Percentiles rank a stretch among this genome's conserved stretches.
These are phyloP conservation scores for Phyllostomus discolor DNA, from an alignment of 2,113 vertebrate species.

Conservation along the genomic window DNA sequence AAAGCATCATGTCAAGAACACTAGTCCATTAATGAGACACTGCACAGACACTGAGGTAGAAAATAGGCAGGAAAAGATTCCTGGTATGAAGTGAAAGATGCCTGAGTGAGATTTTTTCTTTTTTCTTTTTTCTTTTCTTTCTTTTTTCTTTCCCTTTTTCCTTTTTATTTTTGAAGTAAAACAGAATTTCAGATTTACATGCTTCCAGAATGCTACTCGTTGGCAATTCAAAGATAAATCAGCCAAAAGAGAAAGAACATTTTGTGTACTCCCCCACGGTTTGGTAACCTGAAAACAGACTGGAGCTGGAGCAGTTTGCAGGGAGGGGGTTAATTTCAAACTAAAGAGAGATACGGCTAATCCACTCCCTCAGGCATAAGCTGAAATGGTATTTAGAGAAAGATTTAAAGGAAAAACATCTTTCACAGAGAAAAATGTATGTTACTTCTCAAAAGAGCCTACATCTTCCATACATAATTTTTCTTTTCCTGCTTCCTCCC, in stretches of 20 bases:
- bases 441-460: not conserved
- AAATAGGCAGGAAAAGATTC: not conserved
- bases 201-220: constrained; percentile 14
- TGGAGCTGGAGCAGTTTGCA: not conserved
- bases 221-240: not conserved
- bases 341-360: constrained; percentile 36
- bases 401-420: not conserved
- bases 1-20: constrained; percentile 14
- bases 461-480: not conserved
- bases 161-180: constrained; percentile 35
- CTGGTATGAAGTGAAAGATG: not conserved
- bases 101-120: not conserved
- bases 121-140: not conserved
- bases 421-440: not conserved
- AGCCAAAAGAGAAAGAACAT: not conserved
- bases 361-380: constrained; percentile 24
- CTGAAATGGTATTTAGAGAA: constrained; percentile 25
- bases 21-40: not conserved
- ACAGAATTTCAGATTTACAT: not conserved
- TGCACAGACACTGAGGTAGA: constrained; percentile 19
- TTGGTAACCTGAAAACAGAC: not conserved
- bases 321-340: constrained; percentile 36
- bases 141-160: not conserved
- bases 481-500: not conserved
- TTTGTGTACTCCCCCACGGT: not conserved